Evolutionary conservation across 2,888 invertebrate genomes (phyloP).

Genomic region (Andrena bicolor): DNA sequence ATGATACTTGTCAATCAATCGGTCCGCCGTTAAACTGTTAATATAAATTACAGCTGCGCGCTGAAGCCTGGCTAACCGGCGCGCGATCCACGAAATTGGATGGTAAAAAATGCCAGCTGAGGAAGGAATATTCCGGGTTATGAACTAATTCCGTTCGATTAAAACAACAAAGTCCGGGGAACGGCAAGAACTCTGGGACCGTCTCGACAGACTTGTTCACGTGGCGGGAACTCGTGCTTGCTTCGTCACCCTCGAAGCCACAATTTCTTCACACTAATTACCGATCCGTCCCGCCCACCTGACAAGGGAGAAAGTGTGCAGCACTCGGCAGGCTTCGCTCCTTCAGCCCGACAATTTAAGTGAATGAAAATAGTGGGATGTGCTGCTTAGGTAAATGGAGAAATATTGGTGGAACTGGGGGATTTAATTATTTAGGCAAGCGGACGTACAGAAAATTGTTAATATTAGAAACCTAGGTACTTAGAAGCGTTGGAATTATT

Average conservation of each 20-base stretch:
- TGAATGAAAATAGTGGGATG: background rate
- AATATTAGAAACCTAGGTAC: too few relatives aligned
- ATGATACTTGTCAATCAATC: conserved; percentile 50
- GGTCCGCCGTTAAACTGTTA: background rate
- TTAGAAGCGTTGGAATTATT: too few relatives aligned
- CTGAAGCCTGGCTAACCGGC: background rate
- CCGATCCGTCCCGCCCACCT: conserved; percentile 66
- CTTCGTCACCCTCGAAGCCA: conserved; percentile 67
- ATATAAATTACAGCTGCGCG: background rate
- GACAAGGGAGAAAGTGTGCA: conserved; percentile 64
- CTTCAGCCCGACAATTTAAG: background rate
- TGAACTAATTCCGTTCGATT: conserved; percentile 65
- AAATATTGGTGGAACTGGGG: background rate
- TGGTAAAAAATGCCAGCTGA: background rate
- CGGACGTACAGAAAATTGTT: background rate
- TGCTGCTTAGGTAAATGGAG: background rate
- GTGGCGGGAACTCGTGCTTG: conserved; percentile 66
- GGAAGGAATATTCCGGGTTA: conserved; percentile 20
- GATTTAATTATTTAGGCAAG: background rate
- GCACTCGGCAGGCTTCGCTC: conserved; percentile 26
- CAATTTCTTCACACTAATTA: conserved; percentile 69
- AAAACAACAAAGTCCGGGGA: conserved; percentile 57
- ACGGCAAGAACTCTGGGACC: conserved; percentile 62
- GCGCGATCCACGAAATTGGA: conserved; percentile 6
- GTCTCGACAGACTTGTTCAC: conserved; percentile 60